Conservation (phyloP, 2,113 vertebrate genomes). For the Microcebus jonahi region DNA sequence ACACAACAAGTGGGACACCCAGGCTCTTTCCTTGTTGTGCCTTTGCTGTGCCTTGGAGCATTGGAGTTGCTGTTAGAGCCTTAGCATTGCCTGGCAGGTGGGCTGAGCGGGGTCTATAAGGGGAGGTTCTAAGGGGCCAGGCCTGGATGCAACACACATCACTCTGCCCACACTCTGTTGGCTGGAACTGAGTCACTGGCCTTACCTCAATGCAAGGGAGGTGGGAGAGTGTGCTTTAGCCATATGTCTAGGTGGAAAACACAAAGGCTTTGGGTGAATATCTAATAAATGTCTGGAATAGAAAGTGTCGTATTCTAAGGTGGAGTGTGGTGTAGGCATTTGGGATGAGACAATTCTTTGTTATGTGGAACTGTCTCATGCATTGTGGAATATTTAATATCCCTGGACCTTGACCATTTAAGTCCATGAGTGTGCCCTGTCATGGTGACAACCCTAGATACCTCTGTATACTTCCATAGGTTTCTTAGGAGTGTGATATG, state of each 20-base stretch:
- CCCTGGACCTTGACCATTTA: slow-evolving; percentile 5
- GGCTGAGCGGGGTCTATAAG: neutral
- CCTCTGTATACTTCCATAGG: neutral
- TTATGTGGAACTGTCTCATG: neutral
- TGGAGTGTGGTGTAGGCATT: neutral
- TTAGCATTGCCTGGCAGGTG: neutral
- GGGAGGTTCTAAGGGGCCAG: neutral
- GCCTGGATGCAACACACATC: neutral
- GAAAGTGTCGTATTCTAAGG: neutral
- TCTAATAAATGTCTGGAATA: neutral
- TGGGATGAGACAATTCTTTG: neutral
- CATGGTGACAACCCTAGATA: neutral
- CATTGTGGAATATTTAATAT: neutral
- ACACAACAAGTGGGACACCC: neutral
- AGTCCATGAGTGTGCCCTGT: slow-evolving; percentile 31
- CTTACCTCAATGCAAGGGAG: neutral
- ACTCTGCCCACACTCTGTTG: neutral
- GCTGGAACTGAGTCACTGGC: neutral
- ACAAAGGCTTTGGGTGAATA: neutral
- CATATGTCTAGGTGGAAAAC: neutral
- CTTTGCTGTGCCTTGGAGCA: neutral
- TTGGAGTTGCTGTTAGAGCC: neutral
- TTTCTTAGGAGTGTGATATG: slow-evolving; percentile 7
- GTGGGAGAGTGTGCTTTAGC: neutral
- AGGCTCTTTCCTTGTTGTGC: slow-evolving; percentile 18